These are phyloP conservation scores for Parnassius glacialis DNA, from an alignment of 2,888 invertebrate species.

Conservation along the genomic window DNA sequence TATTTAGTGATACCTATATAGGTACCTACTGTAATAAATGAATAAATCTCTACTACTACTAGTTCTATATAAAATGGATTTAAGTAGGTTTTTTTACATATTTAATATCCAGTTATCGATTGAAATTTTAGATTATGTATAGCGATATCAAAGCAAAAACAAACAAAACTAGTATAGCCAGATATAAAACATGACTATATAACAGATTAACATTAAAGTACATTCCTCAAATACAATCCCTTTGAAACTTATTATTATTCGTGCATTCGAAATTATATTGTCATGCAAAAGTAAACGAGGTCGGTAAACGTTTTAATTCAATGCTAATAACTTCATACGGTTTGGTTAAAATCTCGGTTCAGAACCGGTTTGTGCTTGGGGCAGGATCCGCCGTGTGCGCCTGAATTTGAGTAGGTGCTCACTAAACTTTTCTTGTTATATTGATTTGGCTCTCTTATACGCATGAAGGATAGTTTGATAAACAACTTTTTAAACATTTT, in stretches of 20 bases:
- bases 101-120: no score
- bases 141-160: neutral
- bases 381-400: constrained; percentile 35
- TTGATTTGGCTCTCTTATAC: constrained; percentile 19
- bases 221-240: neutral
- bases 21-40: no score
- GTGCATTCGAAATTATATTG: constrained; percentile 46
- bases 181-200: neutral
- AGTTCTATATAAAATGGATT: no score
- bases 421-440: constrained; percentile 23
- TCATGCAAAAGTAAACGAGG: constrained; percentile 68
- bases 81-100: no score
- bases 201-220: neutral
- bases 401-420: constrained; percentile 1
- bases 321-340: constrained; percentile 67
- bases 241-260: constrained; percentile 6
- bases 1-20: no score
- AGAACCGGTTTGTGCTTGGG: constrained; percentile 50
- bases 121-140: neutral
- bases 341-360: constrained; percentile 33
- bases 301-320: constrained; percentile 69
- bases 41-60: no score
- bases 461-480: neutral
- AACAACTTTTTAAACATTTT: neutral
- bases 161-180: constrained; percentile 6